A percentile compares a stretch with the other conserved stretches of the same genome.
phyloP scores from a whole-genome alignment of 2,797 vertebrate genomes.

The Clarias laeviceps region DNA sequence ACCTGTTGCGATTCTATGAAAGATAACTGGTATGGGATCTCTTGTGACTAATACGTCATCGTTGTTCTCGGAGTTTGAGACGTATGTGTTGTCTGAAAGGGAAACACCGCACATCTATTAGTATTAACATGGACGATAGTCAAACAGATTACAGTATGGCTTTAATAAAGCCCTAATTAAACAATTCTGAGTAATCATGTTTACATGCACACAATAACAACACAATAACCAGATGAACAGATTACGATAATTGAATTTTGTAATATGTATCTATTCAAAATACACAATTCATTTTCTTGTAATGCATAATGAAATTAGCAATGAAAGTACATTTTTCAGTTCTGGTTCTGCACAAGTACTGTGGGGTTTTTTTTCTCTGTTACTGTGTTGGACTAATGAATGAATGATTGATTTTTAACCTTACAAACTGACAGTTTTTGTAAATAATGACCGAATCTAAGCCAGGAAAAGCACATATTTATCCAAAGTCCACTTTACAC shows the following conservation, averaged over 20 bases:
- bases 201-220: conserved; percentile 4
- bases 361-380: background rate
- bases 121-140: background rate
- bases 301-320: background rate
- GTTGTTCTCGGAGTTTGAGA: conserved; percentile 88
- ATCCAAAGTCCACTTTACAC: background rate
- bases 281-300: background rate
- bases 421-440: background rate
- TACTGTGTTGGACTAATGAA: background rate
- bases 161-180: background rate
- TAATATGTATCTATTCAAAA: background rate
- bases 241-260: conserved; percentile 1
- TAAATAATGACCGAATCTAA: background rate
- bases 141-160: background rate
- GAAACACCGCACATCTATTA: conserved; percentile 9
- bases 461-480: background rate
- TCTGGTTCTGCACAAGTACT: background rate
- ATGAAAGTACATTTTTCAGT: background rate
- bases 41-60: conserved; percentile 90
- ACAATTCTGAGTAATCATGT: conserved; percentile 18
- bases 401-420: background rate
- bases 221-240: background rate
- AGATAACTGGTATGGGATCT: conserved; percentile 88
- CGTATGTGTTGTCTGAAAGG: conserved; percentile 85
- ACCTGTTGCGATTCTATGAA: conserved; percentile 88